phyloP scores from a whole-genome alignment of 2,888 invertebrate genomes.

The Cataglyphis livida region DNA sequence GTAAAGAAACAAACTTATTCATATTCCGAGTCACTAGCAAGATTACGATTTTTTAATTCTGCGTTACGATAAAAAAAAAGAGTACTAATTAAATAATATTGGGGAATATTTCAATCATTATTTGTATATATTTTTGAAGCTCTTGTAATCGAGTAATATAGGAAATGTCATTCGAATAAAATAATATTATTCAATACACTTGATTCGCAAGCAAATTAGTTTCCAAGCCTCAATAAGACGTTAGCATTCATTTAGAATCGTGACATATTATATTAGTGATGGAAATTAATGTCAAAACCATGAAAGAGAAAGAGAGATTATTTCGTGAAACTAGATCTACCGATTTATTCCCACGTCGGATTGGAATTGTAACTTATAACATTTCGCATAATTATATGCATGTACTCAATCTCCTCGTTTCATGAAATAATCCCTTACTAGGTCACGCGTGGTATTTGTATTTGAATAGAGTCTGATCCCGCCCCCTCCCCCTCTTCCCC shows the following conservation, averaged over 20 bases:
- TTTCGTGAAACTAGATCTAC: slow-evolving; percentile 24
- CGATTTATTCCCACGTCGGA: slow-evolving; percentile 46
- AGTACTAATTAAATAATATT: background rate
- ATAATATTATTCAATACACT: background rate
- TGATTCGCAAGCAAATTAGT: slow-evolving; percentile 23
- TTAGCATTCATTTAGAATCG: background rate
- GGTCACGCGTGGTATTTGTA: background rate
- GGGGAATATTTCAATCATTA: background rate
- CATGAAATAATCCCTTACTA: background rate
- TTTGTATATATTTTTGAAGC: background rate
- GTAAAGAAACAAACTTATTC: slow-evolving; percentile 44
- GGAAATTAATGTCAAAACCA: slow-evolving; percentile 37
- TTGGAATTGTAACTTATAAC: slow-evolving; percentile 26
- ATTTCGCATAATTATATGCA: slow-evolving; percentile 5
- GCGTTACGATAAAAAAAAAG: background rate
- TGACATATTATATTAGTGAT: slow-evolving; percentile 35
- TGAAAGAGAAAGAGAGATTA: slow-evolving; percentile 17
- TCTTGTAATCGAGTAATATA: background rate
- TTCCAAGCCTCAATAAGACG: slow-evolving; percentile 8
- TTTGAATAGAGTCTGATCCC: background rate
- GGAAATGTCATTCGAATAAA: background rate
- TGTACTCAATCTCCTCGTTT: background rate
- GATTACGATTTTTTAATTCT: slow-evolving; percentile 4
- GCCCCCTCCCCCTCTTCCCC: background rate
- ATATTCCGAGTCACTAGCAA: background rate